phyloP scores from a whole-genome alignment of 2,888 invertebrate genomes.

The Phyllotreta striolata region DNA sequence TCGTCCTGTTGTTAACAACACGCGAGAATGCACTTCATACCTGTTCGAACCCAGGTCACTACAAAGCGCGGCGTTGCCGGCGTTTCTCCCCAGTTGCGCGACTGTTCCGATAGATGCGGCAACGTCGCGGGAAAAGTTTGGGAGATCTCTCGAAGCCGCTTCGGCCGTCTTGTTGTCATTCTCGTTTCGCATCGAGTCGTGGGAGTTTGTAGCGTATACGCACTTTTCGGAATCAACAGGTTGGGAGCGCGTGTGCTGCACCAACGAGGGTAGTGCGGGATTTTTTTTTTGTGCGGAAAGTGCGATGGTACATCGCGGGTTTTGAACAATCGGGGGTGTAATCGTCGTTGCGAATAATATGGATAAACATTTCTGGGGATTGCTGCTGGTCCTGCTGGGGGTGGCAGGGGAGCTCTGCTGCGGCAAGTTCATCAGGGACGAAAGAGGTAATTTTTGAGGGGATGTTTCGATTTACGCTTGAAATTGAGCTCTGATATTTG shows the following conservation, averaged over 20 bases:
- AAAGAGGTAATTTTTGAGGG: constrained; percentile 23
- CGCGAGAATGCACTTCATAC: too few relatives aligned
- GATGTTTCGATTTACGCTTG: too few relatives aligned
- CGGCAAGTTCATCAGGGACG: constrained; percentile 18
- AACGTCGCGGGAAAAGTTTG: constrained; percentile 33
- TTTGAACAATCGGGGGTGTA: too few relatives aligned
- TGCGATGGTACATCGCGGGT: constrained; percentile 11
- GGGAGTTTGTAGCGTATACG: constrained; percentile 37
- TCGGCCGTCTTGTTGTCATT: constrained; percentile 19
- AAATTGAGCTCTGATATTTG: too few relatives aligned
- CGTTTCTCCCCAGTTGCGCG: not conserved
- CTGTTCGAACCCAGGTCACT: not conserved
- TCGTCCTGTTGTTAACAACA: too few relatives aligned
- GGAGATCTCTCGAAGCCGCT: constrained; percentile 30
- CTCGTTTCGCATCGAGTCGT: constrained; percentile 45
- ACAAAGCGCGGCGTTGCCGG: not conserved
- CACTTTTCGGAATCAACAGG: constrained; percentile 44
- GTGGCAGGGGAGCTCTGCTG: not conserved
- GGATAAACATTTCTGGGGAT: constrained; percentile 9
- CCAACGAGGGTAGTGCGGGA: too few relatives aligned
- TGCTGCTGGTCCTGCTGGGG: constrained; percentile 11
- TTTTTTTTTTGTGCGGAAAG: constrained; percentile 15
- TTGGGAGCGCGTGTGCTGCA: constrained; percentile 39
- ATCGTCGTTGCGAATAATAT: constrained; percentile 7
- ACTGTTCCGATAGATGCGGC: not conserved